Conservation (phyloP, 92 coral and sea anemone genomes). For the Diadumene lineata region DNA sequence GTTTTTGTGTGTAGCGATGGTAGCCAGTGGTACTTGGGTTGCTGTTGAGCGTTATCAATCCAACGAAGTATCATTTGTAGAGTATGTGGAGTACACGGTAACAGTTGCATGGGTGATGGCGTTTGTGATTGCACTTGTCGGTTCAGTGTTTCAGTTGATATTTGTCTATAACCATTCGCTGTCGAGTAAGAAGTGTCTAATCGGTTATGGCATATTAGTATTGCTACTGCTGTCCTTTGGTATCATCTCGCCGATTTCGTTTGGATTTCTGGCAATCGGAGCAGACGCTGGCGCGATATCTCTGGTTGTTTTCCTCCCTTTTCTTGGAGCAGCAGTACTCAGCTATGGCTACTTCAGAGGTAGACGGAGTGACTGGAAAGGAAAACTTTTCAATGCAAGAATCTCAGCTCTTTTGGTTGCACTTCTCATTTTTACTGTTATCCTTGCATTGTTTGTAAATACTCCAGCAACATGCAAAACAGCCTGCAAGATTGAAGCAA, state of each 20-base stretch:
- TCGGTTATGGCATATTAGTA: constrained; percentile 5
- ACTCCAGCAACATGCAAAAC: constrained; percentile 9
- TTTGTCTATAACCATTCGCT: constrained; percentile 24
- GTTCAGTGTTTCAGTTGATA: constrained; percentile 38
- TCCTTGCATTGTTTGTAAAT: background rate
- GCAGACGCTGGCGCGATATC: constrained; percentile 38
- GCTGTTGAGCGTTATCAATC: background rate
- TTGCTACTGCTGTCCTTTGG: constrained; percentile 29
- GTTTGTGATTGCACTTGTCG: constrained; percentile 39
- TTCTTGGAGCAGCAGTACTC: constrained; percentile 41
- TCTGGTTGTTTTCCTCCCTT: constrained; percentile 54
- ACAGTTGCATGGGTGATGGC: constrained; percentile 53
- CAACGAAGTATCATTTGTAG: constrained; percentile 18
- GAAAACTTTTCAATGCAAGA: constrained; percentile 35
- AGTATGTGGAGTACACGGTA: constrained; percentile 34
- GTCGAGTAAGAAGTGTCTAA: constrained; percentile 2
- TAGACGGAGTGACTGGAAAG: constrained; percentile 17
- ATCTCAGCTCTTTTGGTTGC: constrained; percentile 27
- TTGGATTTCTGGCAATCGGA: constrained; percentile 29
- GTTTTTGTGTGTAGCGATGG: constrained; percentile 26
- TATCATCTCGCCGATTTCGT: constrained; percentile 48
- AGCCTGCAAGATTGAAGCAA: constrained; percentile 4
- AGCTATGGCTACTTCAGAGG: constrained; percentile 54
- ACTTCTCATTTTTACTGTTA: background rate
- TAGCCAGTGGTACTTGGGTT: constrained; percentile 36